Conservation (phyloP, 2,797 vertebrate species). For the Bradypodion pumilum region DNA sequence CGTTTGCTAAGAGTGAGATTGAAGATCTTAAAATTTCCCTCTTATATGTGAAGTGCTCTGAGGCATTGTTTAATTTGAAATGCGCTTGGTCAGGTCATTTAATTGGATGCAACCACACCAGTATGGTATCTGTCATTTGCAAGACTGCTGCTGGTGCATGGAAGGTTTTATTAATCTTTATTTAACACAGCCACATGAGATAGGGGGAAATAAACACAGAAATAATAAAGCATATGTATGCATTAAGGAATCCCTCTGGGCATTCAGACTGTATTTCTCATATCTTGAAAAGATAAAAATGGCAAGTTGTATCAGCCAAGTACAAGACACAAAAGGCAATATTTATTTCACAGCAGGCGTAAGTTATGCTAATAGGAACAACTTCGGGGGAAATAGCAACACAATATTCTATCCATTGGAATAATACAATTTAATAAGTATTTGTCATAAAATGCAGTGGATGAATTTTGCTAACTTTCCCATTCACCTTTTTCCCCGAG, state of each 20-base stretch:
- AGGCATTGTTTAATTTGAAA: slow-evolving; percentile 27
- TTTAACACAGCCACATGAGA: slow-evolving; percentile 58
- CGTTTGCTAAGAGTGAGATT: neutral
- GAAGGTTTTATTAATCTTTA: slow-evolving; percentile 63
- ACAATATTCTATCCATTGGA: slow-evolving; percentile 78
- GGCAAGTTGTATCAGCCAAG: slow-evolving; percentile 68
- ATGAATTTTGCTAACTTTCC: slow-evolving; percentile 28
- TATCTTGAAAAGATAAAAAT: slow-evolving; percentile 70
- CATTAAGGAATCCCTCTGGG: slow-evolving; percentile 66
- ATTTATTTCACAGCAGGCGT: slow-evolving; percentile 68
- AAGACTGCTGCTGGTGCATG: slow-evolving; percentile 39
- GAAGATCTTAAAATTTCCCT: slow-evolving; percentile 2
- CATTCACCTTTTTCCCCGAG: slow-evolving; percentile 28
- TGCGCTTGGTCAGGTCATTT: slow-evolving; percentile 19
- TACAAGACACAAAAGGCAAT: slow-evolving; percentile 73
- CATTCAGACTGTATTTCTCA: slow-evolving; percentile 66
- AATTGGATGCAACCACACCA: neutral
- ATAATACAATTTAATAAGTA: slow-evolving; percentile 81
- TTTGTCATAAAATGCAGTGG: slow-evolving; percentile 65
- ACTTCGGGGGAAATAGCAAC: slow-evolving; percentile 74
- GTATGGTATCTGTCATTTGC: slow-evolving; percentile 43
- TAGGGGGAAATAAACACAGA: slow-evolving; percentile 38
- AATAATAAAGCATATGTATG: slow-evolving; percentile 58
- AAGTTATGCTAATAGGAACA: slow-evolving; percentile 74
- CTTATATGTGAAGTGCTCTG: slow-evolving; percentile 6